phyloP scores from a whole-genome alignment of 1,140 invertebrate species.

The Drosophila lowei region DNA sequence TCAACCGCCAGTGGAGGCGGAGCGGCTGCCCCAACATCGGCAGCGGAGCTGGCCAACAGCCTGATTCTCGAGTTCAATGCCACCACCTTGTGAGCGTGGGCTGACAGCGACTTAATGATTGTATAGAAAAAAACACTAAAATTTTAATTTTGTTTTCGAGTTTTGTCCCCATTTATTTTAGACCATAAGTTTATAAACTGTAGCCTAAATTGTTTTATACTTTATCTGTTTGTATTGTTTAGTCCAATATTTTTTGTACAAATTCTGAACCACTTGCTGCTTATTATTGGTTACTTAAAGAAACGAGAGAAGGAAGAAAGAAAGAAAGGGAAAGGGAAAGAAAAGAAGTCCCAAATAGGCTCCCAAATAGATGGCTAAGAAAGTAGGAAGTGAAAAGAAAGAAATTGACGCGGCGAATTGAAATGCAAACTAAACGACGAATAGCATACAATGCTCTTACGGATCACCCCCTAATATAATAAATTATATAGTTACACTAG shows the following conservation, averaged over 20 bases:
- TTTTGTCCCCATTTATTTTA: constrained; percentile 56
- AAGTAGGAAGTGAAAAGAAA: constrained; percentile 28
- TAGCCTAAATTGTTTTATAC: constrained; percentile 72
- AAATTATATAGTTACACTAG: constrained; percentile 68
- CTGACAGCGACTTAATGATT: constrained; percentile 47
- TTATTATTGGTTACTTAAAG: constrained; percentile 23
- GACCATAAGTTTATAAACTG: constrained; percentile 57
- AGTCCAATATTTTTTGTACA: constrained; percentile 74
- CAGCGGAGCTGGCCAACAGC: constrained; percentile 54
- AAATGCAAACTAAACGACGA: constrained; percentile 66
- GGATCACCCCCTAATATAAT: constrained; percentile 60
- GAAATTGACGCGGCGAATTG: constrained; percentile 71
- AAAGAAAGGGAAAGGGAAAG: constrained; percentile 8
- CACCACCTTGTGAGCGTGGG: constrained; percentile 65
- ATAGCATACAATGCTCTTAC: constrained; percentile 75
- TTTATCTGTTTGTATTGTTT: constrained; percentile 65
- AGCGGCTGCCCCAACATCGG: constrained; percentile 19
- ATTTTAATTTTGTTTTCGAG: constrained; percentile 32
- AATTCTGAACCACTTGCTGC: constrained; percentile 33
- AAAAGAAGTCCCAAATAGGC: not conserved
- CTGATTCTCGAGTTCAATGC: constrained; percentile 80
- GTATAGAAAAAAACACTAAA: constrained; percentile 46
- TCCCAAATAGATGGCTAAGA: not conserved
- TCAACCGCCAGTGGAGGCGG: constrained; percentile 21
- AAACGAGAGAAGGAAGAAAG: constrained; percentile 11